Evolutionary conservation across 2,888 invertebrate species (phyloP), one percentile per base, ranked within the genome.

Genomic region (Schizaphis graminum): DNA sequence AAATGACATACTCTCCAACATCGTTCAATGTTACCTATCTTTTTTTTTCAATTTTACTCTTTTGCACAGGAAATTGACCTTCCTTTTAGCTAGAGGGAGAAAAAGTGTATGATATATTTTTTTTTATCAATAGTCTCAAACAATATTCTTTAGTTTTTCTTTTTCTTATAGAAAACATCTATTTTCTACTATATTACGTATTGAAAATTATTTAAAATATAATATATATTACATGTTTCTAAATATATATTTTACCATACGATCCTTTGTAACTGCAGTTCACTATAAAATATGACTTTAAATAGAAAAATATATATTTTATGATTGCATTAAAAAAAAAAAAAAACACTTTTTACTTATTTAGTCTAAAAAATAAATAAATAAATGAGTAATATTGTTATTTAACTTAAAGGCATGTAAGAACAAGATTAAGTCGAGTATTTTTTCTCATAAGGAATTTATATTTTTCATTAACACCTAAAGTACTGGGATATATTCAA

Each of bases 11-110:
- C 67, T 26, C 49, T 67, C 28, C 28, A 28, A 88, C 41, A 56
- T 84, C n/a, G 87, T 67, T 61, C 61, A 26, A 35, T 61, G 86
- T n/a, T 47, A 57, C 57, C 26, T 87, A 49, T 92, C 35, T 47
- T 87, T 92, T 92, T 91, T 92, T 61, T 44, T 21, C 61, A 53
- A 49, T 44, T 61, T 87, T 61, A 41, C 85, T 87, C 67, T 67
- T 67, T 28, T 47, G 4, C 49, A 35, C 47, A 49, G 49, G 87
- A 92, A 92, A 92, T 92, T 67, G 92, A 92, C 67, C 86, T 49
- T 16, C n/a, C 35, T 61, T 61, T 26, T 26, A 67, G 28, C 7
- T 28, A 44, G 41, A 21, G 10, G 35, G 8, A 28, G 21, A 8
- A 87, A 24, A 53, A 53, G 41, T 87, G n/a, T n/a, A 10, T 41